Evolutionary conservation across 2,888 invertebrate species (phyloP), one percentile per base, ranked within the genome.

Genomic region (Chloromyia formosa): DNA sequence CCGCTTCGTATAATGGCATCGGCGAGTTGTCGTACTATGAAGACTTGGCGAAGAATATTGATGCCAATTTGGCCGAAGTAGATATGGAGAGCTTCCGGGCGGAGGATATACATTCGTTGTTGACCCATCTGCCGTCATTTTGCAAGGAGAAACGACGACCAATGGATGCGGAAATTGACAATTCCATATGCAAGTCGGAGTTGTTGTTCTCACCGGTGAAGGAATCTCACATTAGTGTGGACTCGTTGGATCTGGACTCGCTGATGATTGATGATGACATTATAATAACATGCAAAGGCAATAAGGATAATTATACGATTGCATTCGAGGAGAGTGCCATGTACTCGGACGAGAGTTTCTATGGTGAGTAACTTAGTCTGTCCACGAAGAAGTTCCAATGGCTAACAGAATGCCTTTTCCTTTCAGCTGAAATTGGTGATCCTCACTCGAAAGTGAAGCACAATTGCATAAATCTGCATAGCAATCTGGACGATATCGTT

Each of bases 71-170:
- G 81, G 96, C 96, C 56, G 95, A 96, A 86, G 95, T 95, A 75
- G 96, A 96, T 86, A 96, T 96, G 93, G 96, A 96, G 86, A 94
- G 94, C 84, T 96, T 96, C 86, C 90, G 93, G 79, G 93, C 95
- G 22, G 94, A 95, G 86, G 96, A 96, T 82, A 96, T 96, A 80
- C 94, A 94, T 83, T 93, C 94, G 79, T 87, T 95, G 81, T 89
- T 96, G 78, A 92, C 93, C 78, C 85, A 90, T 89, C 87, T 92
- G 89, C 88, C 93, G 89, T 88, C 91, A 89, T 82, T 91, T 89
- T 91, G 92, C 89, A 90, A 88, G 87, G 86, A 82, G 73, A 77
- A 80, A 7, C 42, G 61, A 7, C 58, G 45, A 14, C 89, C 90
- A 88, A 86, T 86, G 82, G 74, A 78, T 78, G 93, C 93, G 87